These are phyloP conservation scores for Ornithoptera priamus DNA, from an alignment of 2,888 invertebrate genomes.

Conservation along the genomic window DNA sequence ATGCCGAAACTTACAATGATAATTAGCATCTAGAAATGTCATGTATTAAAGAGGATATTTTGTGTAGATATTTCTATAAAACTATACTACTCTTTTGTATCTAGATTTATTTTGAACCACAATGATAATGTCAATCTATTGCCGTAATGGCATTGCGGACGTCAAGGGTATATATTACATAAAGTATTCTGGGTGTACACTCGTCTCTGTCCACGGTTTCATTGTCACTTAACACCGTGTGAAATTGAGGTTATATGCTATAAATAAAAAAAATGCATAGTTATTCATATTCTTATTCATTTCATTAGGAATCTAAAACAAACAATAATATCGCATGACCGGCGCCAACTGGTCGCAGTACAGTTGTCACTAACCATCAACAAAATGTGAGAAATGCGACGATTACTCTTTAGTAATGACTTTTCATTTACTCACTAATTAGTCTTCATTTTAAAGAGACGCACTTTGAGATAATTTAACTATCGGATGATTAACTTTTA, in stretches of 20 bases:
- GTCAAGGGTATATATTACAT: too few relatives aligned
- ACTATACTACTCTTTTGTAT: neutral
- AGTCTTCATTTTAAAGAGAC: neutral
- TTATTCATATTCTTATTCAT: neutral
- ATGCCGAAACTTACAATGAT: slow-evolving; percentile 42
- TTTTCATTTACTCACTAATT: slow-evolving; percentile 8
- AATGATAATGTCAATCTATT: too few relatives aligned
- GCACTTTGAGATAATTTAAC: slow-evolving; percentile 10
- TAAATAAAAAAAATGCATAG: neutral
- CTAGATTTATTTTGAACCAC: too few relatives aligned
- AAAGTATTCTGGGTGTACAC: too few relatives aligned
- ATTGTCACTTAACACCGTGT: neutral
- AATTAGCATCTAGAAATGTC: slow-evolving; percentile 33
- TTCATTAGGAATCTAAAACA: neutral
- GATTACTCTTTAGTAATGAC: slow-evolving; percentile 1
- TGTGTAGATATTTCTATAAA: neutral
- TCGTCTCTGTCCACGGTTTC: neutral
- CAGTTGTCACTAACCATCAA: slow-evolving; percentile 1
- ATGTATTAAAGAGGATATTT: neutral
- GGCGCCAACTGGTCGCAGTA: slow-evolving; percentile 18
- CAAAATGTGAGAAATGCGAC: slow-evolving; percentile 7
- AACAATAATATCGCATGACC: neutral
- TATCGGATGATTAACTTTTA: slow-evolving; percentile 8
- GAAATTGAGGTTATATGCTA: neutral
- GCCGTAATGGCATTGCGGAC: too few relatives aligned